Conservation (phyloP, 1,140 invertebrate species). For the Bradysia coprophila region DNA sequence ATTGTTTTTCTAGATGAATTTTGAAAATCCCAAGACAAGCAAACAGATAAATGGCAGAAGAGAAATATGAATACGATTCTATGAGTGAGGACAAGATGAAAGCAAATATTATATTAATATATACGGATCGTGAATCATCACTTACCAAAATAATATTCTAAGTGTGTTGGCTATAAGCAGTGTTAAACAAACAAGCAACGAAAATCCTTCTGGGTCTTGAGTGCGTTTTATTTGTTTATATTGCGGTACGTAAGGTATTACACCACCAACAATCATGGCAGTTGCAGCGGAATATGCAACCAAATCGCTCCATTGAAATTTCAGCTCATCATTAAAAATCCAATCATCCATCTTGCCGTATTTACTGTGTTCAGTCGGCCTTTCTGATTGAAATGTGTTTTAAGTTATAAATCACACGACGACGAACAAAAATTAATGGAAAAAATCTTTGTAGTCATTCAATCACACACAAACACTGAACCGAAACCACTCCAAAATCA, state of each 20-base stretch:
- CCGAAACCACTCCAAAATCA: not conserved
- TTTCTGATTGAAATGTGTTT: too few relatives aligned
- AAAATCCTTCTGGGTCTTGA: slow-evolving; percentile 89
- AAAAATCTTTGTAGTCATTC: not conserved
- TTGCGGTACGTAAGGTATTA: slow-evolving; percentile 75
- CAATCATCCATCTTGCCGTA: slow-evolving; percentile 29
- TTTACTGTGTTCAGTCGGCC: too few relatives aligned
- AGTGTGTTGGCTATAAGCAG: slow-evolving; percentile 90
- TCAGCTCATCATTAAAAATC: slow-evolving; percentile 48
- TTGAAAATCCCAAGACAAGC: too few relatives aligned
- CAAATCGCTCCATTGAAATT: slow-evolving; percentile 40
- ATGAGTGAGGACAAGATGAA: too few relatives aligned
- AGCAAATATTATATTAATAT: too few relatives aligned
- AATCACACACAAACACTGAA: not conserved
- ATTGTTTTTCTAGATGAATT: too few relatives aligned
- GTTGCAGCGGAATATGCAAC: slow-evolving; percentile 47
- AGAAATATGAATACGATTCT: too few relatives aligned
- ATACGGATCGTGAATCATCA: too few relatives aligned
- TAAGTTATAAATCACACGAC: not conserved
- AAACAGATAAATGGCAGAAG: too few relatives aligned
- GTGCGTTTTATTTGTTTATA: slow-evolving; percentile 81
- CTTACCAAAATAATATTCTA: slow-evolving; percentile 94
- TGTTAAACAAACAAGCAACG: slow-evolving; percentile 86
- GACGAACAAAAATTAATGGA: not conserved
- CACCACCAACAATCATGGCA: slow-evolving; percentile 84